phyloP scores from a whole-genome alignment of 2,797 vertebrate genomes.

The Lithobates pipiens region DNA sequence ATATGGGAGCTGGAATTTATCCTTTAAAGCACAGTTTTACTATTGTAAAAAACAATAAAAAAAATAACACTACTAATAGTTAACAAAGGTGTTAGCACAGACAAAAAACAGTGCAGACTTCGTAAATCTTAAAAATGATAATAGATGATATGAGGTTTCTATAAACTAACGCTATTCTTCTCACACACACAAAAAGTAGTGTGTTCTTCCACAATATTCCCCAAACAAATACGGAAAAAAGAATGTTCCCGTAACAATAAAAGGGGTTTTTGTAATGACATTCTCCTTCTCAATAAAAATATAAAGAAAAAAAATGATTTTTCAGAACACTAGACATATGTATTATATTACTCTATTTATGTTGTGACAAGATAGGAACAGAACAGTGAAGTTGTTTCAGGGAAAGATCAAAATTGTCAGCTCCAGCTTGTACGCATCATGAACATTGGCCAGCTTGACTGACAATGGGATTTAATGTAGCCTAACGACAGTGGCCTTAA shows the following conservation, averaged over 20 bases:
- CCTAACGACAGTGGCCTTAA: conserved; percentile 74
- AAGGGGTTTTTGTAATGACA: conserved; percentile 11
- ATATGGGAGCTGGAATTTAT: too few relatives aligned
- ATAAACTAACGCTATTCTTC: background rate
- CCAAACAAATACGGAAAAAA: background rate
- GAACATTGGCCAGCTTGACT: conserved; percentile 68
- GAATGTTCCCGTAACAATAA: background rate
- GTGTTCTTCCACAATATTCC: background rate
- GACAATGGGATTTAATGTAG: conserved; percentile 72
- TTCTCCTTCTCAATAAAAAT: conserved; percentile 23
- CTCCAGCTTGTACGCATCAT: conserved; percentile 63
- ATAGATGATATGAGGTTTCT: background rate
- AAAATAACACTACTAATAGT: background rate
- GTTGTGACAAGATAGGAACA: conserved; percentile 62
- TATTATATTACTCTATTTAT: conserved; percentile 52
- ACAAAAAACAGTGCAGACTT: too few relatives aligned
- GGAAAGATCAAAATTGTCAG: conserved; percentile 66
- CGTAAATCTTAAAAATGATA: background rate
- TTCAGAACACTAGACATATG: conserved; percentile 60
- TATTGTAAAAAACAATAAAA: background rate
- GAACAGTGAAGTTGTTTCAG: conserved; percentile 68
- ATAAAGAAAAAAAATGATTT: conserved; percentile 45
- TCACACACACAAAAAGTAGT: background rate
- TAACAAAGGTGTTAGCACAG: too few relatives aligned
- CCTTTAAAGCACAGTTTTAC: background rate